Conservation (phyloP, 2,113 vertebrate species). For the Ophiodon elongatus region DNA sequence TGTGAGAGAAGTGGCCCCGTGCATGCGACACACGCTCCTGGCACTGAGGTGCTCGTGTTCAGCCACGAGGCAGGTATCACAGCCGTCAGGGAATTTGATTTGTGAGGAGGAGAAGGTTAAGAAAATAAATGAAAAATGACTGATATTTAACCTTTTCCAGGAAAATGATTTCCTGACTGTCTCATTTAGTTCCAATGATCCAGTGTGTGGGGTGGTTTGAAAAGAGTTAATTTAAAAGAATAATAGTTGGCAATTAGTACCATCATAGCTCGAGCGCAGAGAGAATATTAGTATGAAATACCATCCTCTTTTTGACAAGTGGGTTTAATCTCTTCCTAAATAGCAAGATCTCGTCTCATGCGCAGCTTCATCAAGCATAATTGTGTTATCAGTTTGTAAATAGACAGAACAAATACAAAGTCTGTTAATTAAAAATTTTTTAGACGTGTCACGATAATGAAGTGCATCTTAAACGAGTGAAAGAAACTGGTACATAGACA, state of each 20-base stretch:
- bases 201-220: not conserved
- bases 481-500: not conserved
- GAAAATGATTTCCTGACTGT: not conserved
- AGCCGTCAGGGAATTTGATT: not conserved
- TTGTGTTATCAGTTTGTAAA: not conserved
- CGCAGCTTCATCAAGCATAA: not conserved
- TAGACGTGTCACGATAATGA: not conserved
- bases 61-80: not conserved
- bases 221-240: constrained; percentile 6
- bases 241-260: not conserved
- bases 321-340: not conserved
- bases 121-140: not conserved
- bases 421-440: not conserved
- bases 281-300: constrained; percentile 2
- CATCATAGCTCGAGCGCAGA: not conserved
- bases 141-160: not conserved
- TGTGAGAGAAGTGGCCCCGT: not conserved
- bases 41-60: not conserved
- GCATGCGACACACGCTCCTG: not conserved
- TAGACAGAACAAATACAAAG: not conserved
- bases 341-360: not conserved
- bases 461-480: not conserved
- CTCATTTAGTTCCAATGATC: not conserved
- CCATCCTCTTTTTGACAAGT: not conserved
- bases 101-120: not conserved